phyloP scores from a whole-genome alignment of 2,113 vertebrate genomes.

The Cricetomys ansorgei region DNA sequence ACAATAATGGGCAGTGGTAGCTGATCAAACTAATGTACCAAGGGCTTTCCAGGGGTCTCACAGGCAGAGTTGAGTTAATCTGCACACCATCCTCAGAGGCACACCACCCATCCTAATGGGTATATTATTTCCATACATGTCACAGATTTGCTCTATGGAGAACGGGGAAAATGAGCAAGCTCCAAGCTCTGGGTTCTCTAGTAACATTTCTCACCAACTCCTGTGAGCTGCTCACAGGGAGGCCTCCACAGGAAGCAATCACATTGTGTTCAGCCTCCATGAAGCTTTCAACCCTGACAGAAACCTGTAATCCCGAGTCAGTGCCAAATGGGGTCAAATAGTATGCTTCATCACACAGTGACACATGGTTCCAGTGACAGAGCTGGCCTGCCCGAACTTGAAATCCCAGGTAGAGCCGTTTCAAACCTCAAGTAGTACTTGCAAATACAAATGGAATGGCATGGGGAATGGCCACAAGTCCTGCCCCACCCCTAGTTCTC shows the following conservation, averaged over 20 bases:
- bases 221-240: fast-evolving
- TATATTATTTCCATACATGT: fast-evolving
- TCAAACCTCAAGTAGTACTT: neutral
- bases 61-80: no score
- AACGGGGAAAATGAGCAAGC: neutral
- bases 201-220: neutral
- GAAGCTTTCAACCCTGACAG: neutral
- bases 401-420: neutral
- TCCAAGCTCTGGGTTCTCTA: neutral
- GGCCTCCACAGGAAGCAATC: fast-evolving
- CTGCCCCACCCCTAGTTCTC: neutral
- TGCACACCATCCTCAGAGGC: neutral
- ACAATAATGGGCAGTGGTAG: fast-evolving
- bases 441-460: neutral
- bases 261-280: neutral
- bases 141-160: fast-evolving
- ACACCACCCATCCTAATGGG: neutral
- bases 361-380: neutral
- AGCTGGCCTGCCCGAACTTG: neutral
- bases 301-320: neutral
- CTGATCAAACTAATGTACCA: fast-evolving
- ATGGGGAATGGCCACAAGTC: neutral
- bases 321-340: neutral
- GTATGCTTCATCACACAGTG: neutral
- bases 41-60: fast-evolving